Evolutionary conservation across 2,113 vertebrate species (phyloP), one percentile per base, ranked within the genome.

Genomic region (Barbus barbus): DNA sequence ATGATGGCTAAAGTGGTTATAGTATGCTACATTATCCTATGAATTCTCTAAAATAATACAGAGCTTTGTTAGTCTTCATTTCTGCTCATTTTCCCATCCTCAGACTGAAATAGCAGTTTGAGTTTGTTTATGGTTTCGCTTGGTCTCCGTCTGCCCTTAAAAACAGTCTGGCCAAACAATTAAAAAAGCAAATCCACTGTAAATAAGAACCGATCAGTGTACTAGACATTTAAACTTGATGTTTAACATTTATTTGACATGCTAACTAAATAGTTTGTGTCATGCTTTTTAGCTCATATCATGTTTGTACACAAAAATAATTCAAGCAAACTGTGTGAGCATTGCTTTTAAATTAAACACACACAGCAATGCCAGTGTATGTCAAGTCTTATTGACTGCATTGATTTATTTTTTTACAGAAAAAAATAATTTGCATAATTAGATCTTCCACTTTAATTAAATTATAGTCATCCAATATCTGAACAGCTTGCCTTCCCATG

Each of bases 81-180:
- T 74, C 83, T 83, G 75, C 81, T n/a, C 26, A 84, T 87, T 88
- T 87, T 87, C 87, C 79, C 63, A 87, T 83, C 76, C 84, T 88
- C 86, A 72, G 84, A 86, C 85, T 78, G 82, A 84, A 90, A 89
- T 22, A 67, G 31, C 31, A 2, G 31, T 20, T 18, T 28, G 26
- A 31, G 16, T 67, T 56, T 36, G 63, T 67, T 67, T 36, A 9
- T 18, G 13, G 20, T 3, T n/a, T 22, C 1, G 53, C 53, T 22
- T n/a, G n/a, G n/a, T n/a, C n/a, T n/a, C n/a, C n/a, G n/a, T n/a
- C n/a, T 85, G 26, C 79, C 69, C 78, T 69, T 72, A 63, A 81
- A 72, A 81, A 44, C 53, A 24, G 83, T 84, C 72, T 88, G 78
- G 71, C 56, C 33, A 77, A 26, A n/a, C 18, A 24, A 61, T 78